A percentile compares a stretch with the other conserved stretches of the same genome.
phyloP scores from a whole-genome alignment of 2,113 vertebrate genomes.

The Motacilla alba region DNA sequence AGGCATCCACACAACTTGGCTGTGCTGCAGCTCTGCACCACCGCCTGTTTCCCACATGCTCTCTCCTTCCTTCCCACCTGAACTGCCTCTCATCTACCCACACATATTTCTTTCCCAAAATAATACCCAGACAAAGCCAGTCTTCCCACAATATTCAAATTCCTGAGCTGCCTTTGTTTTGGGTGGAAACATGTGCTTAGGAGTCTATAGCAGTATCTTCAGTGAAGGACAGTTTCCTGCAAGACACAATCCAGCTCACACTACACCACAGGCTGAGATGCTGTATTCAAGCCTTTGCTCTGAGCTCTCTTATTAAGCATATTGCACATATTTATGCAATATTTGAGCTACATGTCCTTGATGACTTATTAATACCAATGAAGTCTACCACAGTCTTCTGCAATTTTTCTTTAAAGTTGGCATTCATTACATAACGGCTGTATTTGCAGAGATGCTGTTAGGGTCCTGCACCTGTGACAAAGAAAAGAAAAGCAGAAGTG shows the following conservation, averaged over 20 bases:
- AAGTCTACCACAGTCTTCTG: neutral
- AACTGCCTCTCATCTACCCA: neutral
- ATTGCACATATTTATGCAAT: neutral
- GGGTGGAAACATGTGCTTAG: neutral
- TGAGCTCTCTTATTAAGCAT: neutral
- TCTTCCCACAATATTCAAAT: slow-evolving; percentile 24
- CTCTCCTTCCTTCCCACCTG: slow-evolving; percentile 24
- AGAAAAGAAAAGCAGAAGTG: neutral
- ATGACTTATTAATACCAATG: neutral
- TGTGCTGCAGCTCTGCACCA: neutral
- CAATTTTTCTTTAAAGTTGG: neutral
- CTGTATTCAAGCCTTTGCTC: neutral
- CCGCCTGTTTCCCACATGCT: neutral
- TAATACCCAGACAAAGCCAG: slow-evolving; percentile 18
- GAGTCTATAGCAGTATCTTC: neutral
- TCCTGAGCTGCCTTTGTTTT: slow-evolving; percentile 19
- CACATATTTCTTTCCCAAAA: neutral
- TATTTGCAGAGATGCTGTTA: neutral
- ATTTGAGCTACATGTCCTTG: neutral
- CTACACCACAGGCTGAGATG: neutral
- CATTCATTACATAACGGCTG: neutral
- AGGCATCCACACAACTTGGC: neutral
- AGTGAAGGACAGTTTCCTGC: neutral
- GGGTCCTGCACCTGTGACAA: neutral
- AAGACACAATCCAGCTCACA: neutral